Evolutionary conservation across 1,140 invertebrate genomes (phyloP), one percentile per base, ranked within the genome.

Genomic region (Drosophila ohnishii): DNA sequence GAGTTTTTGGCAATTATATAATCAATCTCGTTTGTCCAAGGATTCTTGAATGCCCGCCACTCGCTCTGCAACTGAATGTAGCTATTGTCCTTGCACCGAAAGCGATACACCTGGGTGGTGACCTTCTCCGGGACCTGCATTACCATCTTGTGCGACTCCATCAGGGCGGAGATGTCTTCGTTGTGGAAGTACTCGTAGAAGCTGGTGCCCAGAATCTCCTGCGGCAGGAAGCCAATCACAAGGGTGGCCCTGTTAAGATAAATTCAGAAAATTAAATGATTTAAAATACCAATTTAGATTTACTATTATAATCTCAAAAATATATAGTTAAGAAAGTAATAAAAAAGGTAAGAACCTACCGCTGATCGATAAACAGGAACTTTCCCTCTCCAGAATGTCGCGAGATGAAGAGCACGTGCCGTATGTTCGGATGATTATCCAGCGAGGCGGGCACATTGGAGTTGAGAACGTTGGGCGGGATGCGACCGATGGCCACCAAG

Each of bases 361-460:
- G 95, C 91, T 97, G 96, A 92, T 99, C 98, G 5, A 99, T 97
- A 92, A 99, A 99, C 3, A 98, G 95, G 91, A 99, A 99, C 92
- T 98, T 99, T 30, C 98, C 98, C 88, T 99, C 98, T 55, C 96
- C 95, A 13, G 96, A 96, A 92, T 99, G 98, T 45, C 98, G 93
- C 1, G 97, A 98, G 64, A 95, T 94, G 90, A 96, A 97, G 85
- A 95, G 94, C 47, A 95, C 93, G 9, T 93, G 93, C 32, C 94
- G 91, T 9, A 93, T 90, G 45, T 93, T 93, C 1, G 93, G 90
- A 76, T 91, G 76, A 34, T 81, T 90, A 44, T 89, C 83, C 55
- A 91, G 60, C 4, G 92, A 91, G 6, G 92, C 71, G 19, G 90
- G 86, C n/a, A 81, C 47, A 55, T 84, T 91, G n/a, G 92, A 78